Evolutionary conservation across 1,140 invertebrate species (phyloP), one percentile per base, ranked within the genome.

Genomic region (Aricia agestis): DNA sequence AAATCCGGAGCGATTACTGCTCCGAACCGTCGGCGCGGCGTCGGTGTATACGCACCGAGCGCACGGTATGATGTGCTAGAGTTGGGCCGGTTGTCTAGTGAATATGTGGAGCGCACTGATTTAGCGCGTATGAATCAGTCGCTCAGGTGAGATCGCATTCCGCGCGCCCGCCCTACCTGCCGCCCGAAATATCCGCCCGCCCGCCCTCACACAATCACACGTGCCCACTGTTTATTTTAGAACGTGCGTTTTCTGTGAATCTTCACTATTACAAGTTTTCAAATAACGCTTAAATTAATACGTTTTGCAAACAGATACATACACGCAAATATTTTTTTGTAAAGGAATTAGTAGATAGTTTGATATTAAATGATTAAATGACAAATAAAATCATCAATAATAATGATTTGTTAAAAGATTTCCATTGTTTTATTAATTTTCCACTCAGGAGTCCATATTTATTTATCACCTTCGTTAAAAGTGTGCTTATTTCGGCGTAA

Each of bases 131-230:
- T 91, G 89, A 91, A 85, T 91, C 89, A 91, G 84, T 79, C 78
- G 79, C 81, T 84, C 87, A 91, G 89, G 89, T 91, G 86, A 90
- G 87, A 86, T 88, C 89, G 87, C 80, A 91, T 91, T 90, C 89
- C 81, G 79, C 82, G 76, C 78, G 75, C 77, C 32, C 77, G 82
- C 86, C 80, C 82, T 89, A 89, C 86, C 87, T 90, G 89, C 84
- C 79, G 84, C 89, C 85, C 82, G 79, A 91, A 91, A 91, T 91
- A 91, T 82, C 78, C 77, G 72, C 74, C 77, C 81, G 80, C 78
- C 71, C 74, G 76, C 82, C 74, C 77, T 76, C 76, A 75, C 74
- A 71, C 78, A 69, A 72, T 68, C 73, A 74, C 76, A 77, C 69
- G 72, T 70, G 69, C 68, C 70, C 73, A 76, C 69, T 85, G 78